Conservation (phyloP, 2,888 invertebrate genomes). For the Malthinus flaveolus region DNA sequence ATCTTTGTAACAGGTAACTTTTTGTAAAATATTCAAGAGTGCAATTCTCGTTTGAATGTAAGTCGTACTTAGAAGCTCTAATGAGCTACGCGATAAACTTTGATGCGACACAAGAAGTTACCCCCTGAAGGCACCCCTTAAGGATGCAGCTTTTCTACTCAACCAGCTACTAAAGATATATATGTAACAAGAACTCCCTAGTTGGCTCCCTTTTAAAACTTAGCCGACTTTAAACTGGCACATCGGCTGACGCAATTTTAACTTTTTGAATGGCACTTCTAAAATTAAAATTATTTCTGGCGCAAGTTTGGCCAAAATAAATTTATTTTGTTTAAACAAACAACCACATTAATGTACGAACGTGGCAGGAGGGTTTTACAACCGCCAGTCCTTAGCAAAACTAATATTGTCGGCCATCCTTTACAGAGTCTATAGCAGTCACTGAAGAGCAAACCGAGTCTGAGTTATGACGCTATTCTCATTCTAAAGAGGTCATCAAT, state of each 20-base stretch:
- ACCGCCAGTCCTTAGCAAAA: constrained; percentile 21
- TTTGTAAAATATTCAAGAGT: constrained; percentile 20
- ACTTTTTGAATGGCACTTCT: constrained; percentile 15
- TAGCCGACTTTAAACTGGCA: constrained; percentile 24
- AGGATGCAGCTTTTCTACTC: constrained; percentile 32
- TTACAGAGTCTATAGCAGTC: constrained; percentile 18
- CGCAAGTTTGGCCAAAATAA: too few species aligned
- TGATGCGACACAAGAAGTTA: constrained; percentile 32
- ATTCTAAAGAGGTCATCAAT: constrained; percentile 23
- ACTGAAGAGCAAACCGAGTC: constrained; percentile 18
- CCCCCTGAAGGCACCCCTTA: constrained; percentile 32
- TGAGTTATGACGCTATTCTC: constrained; percentile 23
- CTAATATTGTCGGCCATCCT: constrained; percentile 28
- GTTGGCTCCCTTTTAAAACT: constrained; percentile 36
- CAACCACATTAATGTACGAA: constrained; percentile 20
- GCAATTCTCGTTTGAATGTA: constrained; percentile 25
- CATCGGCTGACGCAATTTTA: constrained; percentile 23
- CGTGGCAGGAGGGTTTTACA: constrained; percentile 12
- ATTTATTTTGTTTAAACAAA: neutral
- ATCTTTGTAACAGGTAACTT: constrained; percentile 30
- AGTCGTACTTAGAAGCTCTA: constrained; percentile 32
- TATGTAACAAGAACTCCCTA: constrained; percentile 36
- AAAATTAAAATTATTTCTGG: neutral
- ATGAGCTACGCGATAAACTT: constrained; percentile 34
- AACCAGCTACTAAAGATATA: constrained; percentile 30